Conservation (phyloP, 2,113 vertebrate genomes). For the Morone saxatilis region DNA sequence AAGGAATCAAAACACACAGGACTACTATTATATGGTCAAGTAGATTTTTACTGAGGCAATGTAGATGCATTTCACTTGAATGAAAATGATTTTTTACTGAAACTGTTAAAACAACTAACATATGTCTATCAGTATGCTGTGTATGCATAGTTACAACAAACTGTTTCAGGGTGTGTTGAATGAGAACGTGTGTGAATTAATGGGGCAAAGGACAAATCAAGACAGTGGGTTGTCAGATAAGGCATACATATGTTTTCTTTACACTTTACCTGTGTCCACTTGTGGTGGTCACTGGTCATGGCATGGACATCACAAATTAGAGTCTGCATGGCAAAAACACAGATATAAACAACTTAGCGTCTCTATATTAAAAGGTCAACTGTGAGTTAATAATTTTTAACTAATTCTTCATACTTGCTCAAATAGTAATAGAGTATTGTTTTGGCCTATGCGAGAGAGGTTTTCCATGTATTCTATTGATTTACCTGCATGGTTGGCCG, state of each 20-base stretch:
- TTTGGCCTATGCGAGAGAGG: not conserved
- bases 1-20: not conserved
- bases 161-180: not conserved
- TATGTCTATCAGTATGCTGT: not conserved
- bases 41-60: not conserved
- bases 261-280: conserved; percentile 95
- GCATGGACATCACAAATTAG: conserved; percentile 98
- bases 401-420: not conserved
- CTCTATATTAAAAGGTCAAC: not conserved
- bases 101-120: not conserved
- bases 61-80: not conserved
- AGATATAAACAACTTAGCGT: not conserved
- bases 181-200: not conserved
- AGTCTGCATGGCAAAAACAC: conserved; percentile 85
- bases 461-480: not conserved
- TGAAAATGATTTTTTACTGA: not conserved
- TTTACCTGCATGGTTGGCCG: conserved; percentile 97
- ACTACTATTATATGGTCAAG: not conserved
- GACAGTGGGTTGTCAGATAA: not conserved
- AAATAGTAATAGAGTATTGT: not conserved
- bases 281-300: conserved; percentile 99
- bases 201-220: not conserved
- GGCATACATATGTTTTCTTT: not conserved
- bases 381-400: not conserved
- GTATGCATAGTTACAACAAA: not conserved